Evolutionary conservation across 2,113 vertebrate genomes (phyloP).

Genomic region (Delphinapterus leucas): DNA sequence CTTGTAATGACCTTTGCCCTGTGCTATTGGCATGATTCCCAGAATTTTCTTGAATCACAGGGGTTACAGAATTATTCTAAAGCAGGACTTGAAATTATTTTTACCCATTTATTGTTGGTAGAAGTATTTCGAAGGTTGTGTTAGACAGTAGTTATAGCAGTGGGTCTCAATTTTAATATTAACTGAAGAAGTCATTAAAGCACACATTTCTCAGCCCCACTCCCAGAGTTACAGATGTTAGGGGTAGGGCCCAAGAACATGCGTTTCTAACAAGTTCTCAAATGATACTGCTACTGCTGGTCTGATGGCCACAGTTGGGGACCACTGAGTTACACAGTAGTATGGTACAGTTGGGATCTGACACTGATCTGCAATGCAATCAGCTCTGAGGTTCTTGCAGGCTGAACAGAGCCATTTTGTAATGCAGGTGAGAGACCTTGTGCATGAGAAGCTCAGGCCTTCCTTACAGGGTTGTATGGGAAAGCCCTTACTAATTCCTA

Average conservation of each 20-base stretch:
- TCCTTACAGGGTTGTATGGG: not conserved
- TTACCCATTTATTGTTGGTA: not conserved
- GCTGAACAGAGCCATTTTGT: not conserved
- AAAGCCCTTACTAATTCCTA: not conserved
- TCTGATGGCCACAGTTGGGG: not conserved
- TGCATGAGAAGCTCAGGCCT: not conserved
- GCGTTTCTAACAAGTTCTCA: not conserved
- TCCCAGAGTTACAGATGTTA: not conserved
- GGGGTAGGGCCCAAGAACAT: not conserved
- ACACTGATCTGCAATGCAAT: not conserved
- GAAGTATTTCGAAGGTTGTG: not conserved
- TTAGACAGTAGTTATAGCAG: not conserved
- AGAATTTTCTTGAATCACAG: not conserved
- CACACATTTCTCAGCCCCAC: not conserved
- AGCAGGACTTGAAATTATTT: slow-evolving; percentile 7
- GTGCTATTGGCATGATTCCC: not conserved
- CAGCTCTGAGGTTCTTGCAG: not conserved
- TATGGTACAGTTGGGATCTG: not conserved
- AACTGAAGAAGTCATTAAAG: not conserved
- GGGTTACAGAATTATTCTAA: slow-evolving; percentile 12
- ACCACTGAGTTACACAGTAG: not conserved
- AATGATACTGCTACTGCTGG: not conserved
- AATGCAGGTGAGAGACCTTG: not conserved
- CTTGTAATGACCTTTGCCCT: not conserved
- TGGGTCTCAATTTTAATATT: not conserved